Evolutionary conservation across 2,797 vertebrate species (phyloP).

Genomic region (Poecilia picta): DNA sequence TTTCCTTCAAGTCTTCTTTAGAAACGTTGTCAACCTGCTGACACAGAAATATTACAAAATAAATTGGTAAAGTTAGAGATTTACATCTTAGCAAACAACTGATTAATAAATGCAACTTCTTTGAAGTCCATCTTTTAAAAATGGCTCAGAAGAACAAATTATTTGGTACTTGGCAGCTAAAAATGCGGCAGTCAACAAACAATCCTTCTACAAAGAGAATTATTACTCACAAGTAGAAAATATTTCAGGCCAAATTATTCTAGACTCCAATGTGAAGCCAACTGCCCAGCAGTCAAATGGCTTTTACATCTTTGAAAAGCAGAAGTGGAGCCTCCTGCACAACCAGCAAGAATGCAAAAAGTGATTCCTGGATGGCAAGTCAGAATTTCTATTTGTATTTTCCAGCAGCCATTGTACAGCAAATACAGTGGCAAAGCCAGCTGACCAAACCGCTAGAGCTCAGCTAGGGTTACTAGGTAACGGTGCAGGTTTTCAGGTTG

Average conservation of each 20-base stretch:
- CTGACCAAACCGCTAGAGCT: too few species aligned
- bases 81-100: background rate
- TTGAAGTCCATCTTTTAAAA: background rate
- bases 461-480: too few species aligned
- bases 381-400: too few species aligned
- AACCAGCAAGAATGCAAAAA: too few species aligned
- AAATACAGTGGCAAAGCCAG: too few species aligned
- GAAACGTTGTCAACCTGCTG: background rate
- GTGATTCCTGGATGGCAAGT: too few species aligned
- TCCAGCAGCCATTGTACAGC: too few species aligned
- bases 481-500: too few species aligned
- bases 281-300: background rate
- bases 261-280: background rate
- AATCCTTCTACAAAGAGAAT: background rate
- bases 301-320: too few species aligned
- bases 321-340: too few species aligned
- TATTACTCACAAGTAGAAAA: too few species aligned
- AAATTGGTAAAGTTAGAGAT: background rate
- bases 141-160: background rate
- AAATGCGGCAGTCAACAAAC: background rate
- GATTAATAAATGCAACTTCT: background rate
- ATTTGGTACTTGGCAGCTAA: background rate
- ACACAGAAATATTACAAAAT: conserved; percentile 7
- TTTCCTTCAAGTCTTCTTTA: background rate
- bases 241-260: background rate